Base-by-base conservation (phyloP, 2,797 vertebrate species). In the Pangasius larnaudii region DNA sequence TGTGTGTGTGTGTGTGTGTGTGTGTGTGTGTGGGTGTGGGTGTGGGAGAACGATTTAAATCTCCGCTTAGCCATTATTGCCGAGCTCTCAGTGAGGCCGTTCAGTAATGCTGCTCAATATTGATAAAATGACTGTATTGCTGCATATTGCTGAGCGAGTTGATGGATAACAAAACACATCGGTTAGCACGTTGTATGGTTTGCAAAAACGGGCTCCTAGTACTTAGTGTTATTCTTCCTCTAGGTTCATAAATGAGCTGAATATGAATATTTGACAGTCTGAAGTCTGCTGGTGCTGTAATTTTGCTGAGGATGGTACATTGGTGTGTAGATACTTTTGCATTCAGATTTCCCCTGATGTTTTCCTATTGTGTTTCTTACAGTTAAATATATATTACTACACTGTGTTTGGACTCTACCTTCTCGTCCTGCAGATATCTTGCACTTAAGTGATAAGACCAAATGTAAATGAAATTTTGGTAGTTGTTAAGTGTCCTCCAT, bases 11-110 rank as follows among this genome's bases (percentile, higher is more conserved):
- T 3, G 33, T 61, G 84, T 49, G 72, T 11, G n/a, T 22, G 39
- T 1, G 49, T 42, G 42, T 42, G 42, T 51, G 22, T 27, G 42
- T 27, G 69, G 0, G 22, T 0, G 27, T 6, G 11, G 3, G 42
- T 4, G 42, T 13, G 24, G 56, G 56, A 27, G 7, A 63, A 46
- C 59, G 4, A 51, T 67, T 67, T 69, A 67, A 67, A 67, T 84
- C 46, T 53, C 46, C 8, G 24, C 42, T 83, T 83, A 83, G 27
- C 42, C 39, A 2, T 51, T 84, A 84, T 65, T 67, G 46, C 63
- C 10, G n/a, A 69, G 82, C 82, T 69, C 63, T 84, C 9, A 14
- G 78, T 59, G 53, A 80, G 33, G 56, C 56, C 11, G 19, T 80
- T 59, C 33, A 7, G 63, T 30, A 49, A 51, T 49, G 39, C 81